Evolutionary conservation across 2,888 invertebrate species (phyloP).

Genomic region (Spilosoma lubricipeda): DNA sequence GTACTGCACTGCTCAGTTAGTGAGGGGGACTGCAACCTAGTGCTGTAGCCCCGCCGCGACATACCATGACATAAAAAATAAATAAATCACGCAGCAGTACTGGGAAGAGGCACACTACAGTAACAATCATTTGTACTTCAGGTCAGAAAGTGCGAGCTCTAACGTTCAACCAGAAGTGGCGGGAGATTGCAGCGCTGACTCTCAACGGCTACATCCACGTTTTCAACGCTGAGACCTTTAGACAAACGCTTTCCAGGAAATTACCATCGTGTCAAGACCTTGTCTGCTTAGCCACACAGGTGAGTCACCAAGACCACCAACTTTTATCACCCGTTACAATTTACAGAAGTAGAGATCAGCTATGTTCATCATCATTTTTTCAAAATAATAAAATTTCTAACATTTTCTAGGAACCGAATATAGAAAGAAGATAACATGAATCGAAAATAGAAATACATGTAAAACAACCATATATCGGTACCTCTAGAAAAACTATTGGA

Average conservation of each 20-base stretch:
- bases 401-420: no score
- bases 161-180: conserved; percentile 93
- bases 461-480: no score
- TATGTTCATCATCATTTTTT: no score
- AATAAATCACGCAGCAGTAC: no score
- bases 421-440: no score
- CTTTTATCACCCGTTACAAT: no score
- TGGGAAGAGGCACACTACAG: no score
- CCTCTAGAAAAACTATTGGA: no score
- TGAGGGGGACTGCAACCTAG: conserved; percentile 90
- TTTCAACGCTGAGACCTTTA: conserved; percentile 96
- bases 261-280: conserved; percentile 96
- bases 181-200: conserved; percentile 96
- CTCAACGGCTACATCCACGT: conserved; percentile 97
- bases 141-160: conserved; percentile 92
- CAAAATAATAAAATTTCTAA: no score
- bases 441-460: no score
- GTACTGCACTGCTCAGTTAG: neutral
- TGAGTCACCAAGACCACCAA: conserved; percentile 31
- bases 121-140: conserved; percentile 52
- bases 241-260: conserved; percentile 94
- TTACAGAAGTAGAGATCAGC: neutral
- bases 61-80: conserved; percentile 18
- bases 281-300: conserved; percentile 94
- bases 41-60: conserved; percentile 89